phyloP scores from a whole-genome alignment of 2,888 invertebrate genomes.

The Hypselothyrea guttata region DNA sequence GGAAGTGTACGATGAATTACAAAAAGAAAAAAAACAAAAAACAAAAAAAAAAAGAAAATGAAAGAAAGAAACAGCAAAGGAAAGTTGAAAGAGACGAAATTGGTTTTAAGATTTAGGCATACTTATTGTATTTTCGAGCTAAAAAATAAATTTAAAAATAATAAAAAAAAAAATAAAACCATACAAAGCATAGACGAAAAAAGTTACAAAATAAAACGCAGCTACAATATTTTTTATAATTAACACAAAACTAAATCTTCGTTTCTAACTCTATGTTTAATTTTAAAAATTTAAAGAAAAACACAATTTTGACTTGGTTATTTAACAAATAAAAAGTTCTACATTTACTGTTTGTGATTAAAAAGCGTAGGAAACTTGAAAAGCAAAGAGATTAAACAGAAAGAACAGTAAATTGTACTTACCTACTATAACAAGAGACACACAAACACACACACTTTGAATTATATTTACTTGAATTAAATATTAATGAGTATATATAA shows the following conservation, averaged over 20 bases:
- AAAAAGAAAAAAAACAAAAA: conserved; percentile 1
- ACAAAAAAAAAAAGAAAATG: not conserved
- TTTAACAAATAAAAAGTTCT: conserved; percentile 23
- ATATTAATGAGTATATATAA: conserved; percentile 80
- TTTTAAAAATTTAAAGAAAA: conserved; percentile 53
- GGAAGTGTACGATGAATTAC: conserved; percentile 56
- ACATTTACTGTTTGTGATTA: conserved; percentile 78
- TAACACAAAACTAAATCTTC: conserved; percentile 42
- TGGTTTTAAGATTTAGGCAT: conserved; percentile 67
- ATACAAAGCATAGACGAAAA: conserved; percentile 17
- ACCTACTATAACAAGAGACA: conserved; percentile 49
- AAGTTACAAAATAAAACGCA: conserved; percentile 29
- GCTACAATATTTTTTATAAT: conserved; percentile 72
- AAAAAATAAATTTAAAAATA: conserved; percentile 34
- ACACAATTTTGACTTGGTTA: conserved; percentile 60
- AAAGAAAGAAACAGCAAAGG: conserved; percentile 6
- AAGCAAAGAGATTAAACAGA: conserved; percentile 18
- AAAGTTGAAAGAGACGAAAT: conserved; percentile 53
- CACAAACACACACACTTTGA: conserved; percentile 64
- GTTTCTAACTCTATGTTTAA: conserved; percentile 62
- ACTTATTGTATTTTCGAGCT: conserved; percentile 65
- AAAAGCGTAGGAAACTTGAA: conserved; percentile 23
- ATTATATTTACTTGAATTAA: conserved; percentile 79
- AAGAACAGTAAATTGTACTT: conserved; percentile 77
- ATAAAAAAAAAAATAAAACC: conserved; percentile 21